Percentiles rank a stretch among this genome's conserved stretches.
These are phyloP conservation scores for Trematomus loennbergii DNA, from an alignment of 2,113 vertebrate genomes.

Conservation along the genomic window DNA sequence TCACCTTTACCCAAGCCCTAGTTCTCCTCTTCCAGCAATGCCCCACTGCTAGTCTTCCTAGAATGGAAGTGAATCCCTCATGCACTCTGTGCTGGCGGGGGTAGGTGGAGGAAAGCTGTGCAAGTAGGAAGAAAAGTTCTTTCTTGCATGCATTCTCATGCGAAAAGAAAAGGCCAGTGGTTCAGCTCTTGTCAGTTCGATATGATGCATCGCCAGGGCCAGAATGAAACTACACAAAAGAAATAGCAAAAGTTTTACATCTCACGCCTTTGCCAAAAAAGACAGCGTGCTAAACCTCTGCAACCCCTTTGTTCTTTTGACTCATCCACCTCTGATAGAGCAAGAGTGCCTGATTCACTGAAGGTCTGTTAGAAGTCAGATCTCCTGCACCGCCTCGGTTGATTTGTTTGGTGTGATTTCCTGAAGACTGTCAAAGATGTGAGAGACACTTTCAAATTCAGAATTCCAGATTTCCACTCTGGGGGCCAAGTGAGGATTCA, in stretches of 20 bases:
- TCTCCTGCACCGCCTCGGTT: conserved; percentile 68
- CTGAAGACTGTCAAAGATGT: conserved; percentile 82
- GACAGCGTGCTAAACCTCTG: conserved; percentile 74
- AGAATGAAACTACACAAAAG: conserved; percentile 69
- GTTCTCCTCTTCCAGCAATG: conserved; percentile 30
- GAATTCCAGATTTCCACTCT: conserved; percentile 80
- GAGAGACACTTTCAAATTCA: conserved; percentile 77
- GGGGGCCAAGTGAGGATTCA: conserved; percentile 76
- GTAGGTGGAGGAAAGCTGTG: conserved; percentile 66
- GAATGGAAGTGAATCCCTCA: conserved; percentile 67
- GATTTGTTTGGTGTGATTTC: conserved; percentile 82
- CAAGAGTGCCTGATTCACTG: conserved; percentile 73
- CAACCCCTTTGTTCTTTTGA: conserved; percentile 78
- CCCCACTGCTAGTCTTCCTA: conserved; percentile 52
- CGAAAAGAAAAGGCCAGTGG: conserved; percentile 64
- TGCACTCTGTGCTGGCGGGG: conserved; percentile 47
- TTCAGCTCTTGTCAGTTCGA: conserved; percentile 78
- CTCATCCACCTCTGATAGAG: conserved; percentile 75
- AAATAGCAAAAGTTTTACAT: conserved; percentile 71
- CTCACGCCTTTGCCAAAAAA: conserved; percentile 78
- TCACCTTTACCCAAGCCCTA: conserved; percentile 60
- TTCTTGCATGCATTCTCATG: conserved; percentile 52
- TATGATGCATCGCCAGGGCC: conserved; percentile 72
- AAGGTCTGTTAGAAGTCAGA: conserved; percentile 74
- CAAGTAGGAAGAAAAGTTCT: conserved; percentile 63